Base-by-base conservation (phyloP, 2,888 invertebrate genomes). In the Arge pagana region DNA sequence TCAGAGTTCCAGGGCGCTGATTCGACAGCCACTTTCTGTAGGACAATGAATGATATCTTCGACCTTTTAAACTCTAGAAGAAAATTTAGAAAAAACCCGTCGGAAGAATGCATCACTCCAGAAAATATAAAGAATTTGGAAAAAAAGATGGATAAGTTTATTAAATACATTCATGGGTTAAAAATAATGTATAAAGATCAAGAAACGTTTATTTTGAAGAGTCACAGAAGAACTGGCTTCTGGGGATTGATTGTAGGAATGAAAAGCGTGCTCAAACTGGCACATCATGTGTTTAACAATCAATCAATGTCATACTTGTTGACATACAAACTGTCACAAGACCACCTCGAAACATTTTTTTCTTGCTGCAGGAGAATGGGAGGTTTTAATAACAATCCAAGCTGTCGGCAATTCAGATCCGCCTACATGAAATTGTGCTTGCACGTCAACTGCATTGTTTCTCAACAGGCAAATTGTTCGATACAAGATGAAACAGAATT, bases 1-100 rank as follows among this genome's bases (percentile, higher is more conserved):
- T 1, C 48, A 21, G 13, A 48, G 30, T 48, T 48, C 35, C 11
- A 19, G 24, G 23, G 15, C 21, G 48, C 36, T 35, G 21, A 11
- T 23, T 6, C 35, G 5, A 48, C 48, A 48, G 10, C 48, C 8
- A 48, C n/a, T 13, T 48, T 48, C n/a, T 48, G 48, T 36, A n/a
- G 24, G 24, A 48, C 24, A 4, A 23, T 48, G 16, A 35, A 48
- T 48, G 16, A 48, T 24, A 48, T 48, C 15, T 48, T 48, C 24
- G 48, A 35, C 24, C 8, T 48, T 3, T 48, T 21, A 35, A 48
- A 35, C 35, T 35, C 35, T 6, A 35, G 35, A 35, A 35, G 35
- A 16, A 35, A 35, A 16, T 35, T 35, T 35, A 3, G 35, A 15
- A 15, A 35, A 35, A 35, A 35, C 35, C 35, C 15, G 16, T 35